A percentile compares a stretch with the other conserved stretches of the same genome.
Evolutionary conservation across 2,113 vertebrate species (phyloP).

Genomic region (Perca fluviatilis): DNA sequence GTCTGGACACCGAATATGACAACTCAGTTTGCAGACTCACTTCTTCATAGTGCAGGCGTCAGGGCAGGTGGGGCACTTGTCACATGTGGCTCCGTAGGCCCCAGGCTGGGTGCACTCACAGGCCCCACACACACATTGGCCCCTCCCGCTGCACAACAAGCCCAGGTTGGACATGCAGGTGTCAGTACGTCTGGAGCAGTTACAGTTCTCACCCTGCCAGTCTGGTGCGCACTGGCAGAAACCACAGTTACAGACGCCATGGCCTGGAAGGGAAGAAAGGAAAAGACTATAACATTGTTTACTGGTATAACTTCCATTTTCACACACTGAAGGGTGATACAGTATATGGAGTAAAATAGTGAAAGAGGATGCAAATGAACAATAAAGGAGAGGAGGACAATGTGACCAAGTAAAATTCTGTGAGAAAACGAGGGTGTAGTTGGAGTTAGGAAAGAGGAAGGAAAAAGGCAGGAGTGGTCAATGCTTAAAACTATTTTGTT

Average conservation of each 20-base stretch:
- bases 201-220: conserved; percentile 96
- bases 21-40: conserved; percentile 74
- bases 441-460: conserved; percentile 9
- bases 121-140: conserved; percentile 92
- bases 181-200: conserved; percentile 94
- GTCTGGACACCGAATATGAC: not conserved
- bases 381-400: conserved; percentile 7
- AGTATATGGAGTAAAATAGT: not conserved
- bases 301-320: not conserved
- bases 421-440: conserved; percentile 10
- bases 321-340: too few species aligned
- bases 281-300: not conserved
- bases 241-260: conserved; percentile 94
- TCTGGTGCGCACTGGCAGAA: conserved; percentile 93
- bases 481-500: not conserved
- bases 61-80: conserved; percentile 97
- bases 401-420: not conserved
- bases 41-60: conserved; percentile 98
- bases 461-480: not conserved
- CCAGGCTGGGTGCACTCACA: conserved; percentile 95
- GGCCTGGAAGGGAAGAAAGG: conserved; percentile 83
- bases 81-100: conserved; percentile 93
- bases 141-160: conserved; percentile 92
- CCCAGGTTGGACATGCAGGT: conserved; percentile 94
- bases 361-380: not conserved